Conservation (phyloP, 2,113 vertebrate genomes). For the Orycteropus afer region DNA sequence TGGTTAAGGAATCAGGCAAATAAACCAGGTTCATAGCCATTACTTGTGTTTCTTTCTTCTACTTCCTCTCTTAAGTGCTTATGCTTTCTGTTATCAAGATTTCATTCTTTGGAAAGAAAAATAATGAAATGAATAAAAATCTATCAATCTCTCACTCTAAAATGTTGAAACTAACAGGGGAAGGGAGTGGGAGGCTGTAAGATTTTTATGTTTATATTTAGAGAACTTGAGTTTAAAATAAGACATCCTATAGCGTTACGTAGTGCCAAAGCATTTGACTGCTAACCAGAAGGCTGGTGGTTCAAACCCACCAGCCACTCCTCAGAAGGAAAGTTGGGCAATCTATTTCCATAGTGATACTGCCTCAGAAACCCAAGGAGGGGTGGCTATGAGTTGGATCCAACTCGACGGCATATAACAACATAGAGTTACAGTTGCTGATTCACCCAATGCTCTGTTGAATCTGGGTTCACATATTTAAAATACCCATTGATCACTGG, state of each 20-base stretch:
- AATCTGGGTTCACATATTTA: not conserved
- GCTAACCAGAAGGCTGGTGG: no score
- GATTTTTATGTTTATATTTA: not conserved
- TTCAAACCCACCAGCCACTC: no score
- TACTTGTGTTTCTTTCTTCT: not conserved
- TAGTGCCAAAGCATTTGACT: no score
- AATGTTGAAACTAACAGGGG: not conserved
- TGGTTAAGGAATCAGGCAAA: not conserved
- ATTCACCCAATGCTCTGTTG: not conserved
- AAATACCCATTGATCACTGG: not conserved
- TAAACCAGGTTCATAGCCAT: not conserved
- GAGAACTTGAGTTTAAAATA: not conserved
- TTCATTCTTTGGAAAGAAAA: not conserved
- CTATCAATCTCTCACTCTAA: not conserved
- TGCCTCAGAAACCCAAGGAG: no score
- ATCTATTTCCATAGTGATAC: no score
- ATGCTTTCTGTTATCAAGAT: not conserved
- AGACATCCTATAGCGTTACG: not conserved
- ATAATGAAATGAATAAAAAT: not conserved
- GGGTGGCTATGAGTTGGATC: no score
- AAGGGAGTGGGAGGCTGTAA: not conserved
- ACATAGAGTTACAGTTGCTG: not conserved
- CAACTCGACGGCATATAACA: no score
- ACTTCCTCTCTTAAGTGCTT: not conserved
- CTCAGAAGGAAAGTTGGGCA: no score